Evolutionary conservation across 2,888 invertebrate species (phyloP).

Genomic region (Sinohyriopsis cumingii): DNA sequence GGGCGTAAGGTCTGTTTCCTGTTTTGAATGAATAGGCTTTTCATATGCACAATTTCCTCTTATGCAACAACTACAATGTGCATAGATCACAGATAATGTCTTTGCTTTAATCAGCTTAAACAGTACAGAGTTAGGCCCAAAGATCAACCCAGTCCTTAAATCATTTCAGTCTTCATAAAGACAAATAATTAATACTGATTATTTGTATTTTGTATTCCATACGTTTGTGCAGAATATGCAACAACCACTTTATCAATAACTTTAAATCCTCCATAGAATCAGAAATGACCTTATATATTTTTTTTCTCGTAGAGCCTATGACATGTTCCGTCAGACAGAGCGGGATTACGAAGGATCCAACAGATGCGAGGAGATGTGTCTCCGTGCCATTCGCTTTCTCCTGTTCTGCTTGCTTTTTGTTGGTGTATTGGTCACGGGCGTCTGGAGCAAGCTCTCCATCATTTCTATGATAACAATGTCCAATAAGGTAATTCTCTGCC

Average conservation of each 20-base stretch:
- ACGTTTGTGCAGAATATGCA: no score
- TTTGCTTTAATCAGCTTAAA: no score
- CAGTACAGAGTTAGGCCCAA: no score
- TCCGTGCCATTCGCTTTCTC: constrained; percentile 73
- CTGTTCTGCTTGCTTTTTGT: constrained; percentile 89
- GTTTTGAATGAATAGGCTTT: no score
- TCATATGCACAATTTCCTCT: no score
- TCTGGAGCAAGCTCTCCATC: constrained; percentile 11
- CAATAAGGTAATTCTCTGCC: constrained; percentile 2
- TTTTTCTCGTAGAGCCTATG: constrained; percentile 36
- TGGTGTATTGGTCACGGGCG: constrained; percentile 87
- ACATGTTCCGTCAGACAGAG: constrained; percentile 45
- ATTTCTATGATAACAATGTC: constrained; percentile 9
- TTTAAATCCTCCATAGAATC: background rate
- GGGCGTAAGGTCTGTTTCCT: no score
- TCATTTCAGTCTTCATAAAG: no score
- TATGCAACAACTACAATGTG: no score
- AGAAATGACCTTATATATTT: background rate
- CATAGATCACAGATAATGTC: no score
- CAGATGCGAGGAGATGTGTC: constrained; percentile 32
- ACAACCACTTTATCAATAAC: background rate
- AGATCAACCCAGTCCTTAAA: no score
- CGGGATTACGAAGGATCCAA: constrained; percentile 30
- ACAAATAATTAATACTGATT: no score
- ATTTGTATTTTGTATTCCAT: no score